phyloP scores from a whole-genome alignment of 1,140 invertebrate species.

The Apis dorsata region DNA sequence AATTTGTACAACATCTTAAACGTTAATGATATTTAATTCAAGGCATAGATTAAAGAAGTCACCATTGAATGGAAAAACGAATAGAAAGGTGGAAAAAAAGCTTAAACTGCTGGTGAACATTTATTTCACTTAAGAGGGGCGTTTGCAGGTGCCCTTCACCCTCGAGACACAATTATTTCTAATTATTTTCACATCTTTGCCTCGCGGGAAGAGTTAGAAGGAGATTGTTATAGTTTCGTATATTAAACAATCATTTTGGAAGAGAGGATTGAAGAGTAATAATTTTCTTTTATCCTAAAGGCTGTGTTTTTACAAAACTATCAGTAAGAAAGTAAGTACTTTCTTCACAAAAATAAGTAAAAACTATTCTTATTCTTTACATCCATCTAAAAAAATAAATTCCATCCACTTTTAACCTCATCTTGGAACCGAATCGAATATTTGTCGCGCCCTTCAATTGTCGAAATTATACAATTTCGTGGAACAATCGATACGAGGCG shows the following conservation, averaged over 20 bases:
- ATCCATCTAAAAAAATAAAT: too few relatives aligned
- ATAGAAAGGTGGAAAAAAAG: constrained; percentile 10
- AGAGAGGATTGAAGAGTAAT: too few relatives aligned
- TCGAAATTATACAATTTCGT: constrained; percentile 16
- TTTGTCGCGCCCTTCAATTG: background rate
- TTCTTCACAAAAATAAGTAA: too few relatives aligned
- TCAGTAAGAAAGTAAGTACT: too few relatives aligned
- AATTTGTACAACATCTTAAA: background rate
- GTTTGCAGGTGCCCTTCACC: constrained; percentile 52
- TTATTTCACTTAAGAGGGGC: constrained; percentile 59
- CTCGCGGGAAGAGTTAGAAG: background rate
- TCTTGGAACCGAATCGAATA: background rate
- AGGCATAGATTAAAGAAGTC: constrained; percentile 18
- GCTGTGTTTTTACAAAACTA: too few relatives aligned
- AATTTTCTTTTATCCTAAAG: too few relatives aligned
- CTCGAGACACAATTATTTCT: constrained; percentile 64
- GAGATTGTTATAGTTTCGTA: background rate
- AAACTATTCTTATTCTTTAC: too few relatives aligned
- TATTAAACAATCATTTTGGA: background rate
- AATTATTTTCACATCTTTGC: constrained; percentile 56
- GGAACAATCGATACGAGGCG: background rate
- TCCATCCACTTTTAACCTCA: too few relatives aligned
- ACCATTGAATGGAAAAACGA: constrained; percentile 12
- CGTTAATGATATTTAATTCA: constrained; percentile 32
- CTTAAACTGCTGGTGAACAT: constrained; percentile 43